phyloP scores from a whole-genome alignment of 2,888 invertebrate genomes.

The Notocelia uddmanniana region DNA sequence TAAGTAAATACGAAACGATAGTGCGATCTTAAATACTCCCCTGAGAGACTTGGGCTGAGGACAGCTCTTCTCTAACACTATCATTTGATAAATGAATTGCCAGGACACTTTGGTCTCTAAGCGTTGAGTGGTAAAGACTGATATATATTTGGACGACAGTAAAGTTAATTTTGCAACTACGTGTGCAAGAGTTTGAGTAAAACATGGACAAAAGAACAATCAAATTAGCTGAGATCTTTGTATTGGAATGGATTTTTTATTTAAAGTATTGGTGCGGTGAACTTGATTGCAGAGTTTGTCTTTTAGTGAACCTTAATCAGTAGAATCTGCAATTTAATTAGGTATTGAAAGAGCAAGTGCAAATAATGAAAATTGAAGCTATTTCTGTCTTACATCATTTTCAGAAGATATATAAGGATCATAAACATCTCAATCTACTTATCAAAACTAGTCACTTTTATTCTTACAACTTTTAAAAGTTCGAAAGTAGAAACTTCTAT shows the following conservation, averaged over 20 bases:
- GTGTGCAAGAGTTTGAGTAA: constrained; percentile 38
- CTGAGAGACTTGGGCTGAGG: constrained; percentile 15
- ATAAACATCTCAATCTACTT: too few species aligned
- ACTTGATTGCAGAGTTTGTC: constrained; percentile 10
- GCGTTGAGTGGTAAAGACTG: not conserved
- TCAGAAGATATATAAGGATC: too few species aligned
- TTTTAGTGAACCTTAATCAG: not conserved
- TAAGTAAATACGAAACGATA: constrained; percentile 49
- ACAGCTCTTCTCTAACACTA: constrained; percentile 25
- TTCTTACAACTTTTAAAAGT: too few species aligned
- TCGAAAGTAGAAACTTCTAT: too few species aligned
- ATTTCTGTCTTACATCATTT: too few species aligned
- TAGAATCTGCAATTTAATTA: not conserved
- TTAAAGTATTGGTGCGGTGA: constrained; percentile 5
- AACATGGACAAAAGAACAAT: constrained; percentile 14
- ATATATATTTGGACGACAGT: not conserved
- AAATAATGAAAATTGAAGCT: not conserved
- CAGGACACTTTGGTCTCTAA: constrained; percentile 16
- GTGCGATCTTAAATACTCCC: constrained; percentile 43
- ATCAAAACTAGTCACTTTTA: too few species aligned
- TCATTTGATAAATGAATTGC: constrained; percentile 8
- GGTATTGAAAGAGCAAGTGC: not conserved
- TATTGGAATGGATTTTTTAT: constrained; percentile 34
- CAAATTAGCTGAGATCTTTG: constrained; percentile 33
- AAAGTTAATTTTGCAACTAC: constrained; percentile 16